Evolutionary conservation across 2,888 invertebrate genomes (phyloP), one percentile per base, ranked within the genome.

Genomic region (Pristionchus entomophagus): DNA sequence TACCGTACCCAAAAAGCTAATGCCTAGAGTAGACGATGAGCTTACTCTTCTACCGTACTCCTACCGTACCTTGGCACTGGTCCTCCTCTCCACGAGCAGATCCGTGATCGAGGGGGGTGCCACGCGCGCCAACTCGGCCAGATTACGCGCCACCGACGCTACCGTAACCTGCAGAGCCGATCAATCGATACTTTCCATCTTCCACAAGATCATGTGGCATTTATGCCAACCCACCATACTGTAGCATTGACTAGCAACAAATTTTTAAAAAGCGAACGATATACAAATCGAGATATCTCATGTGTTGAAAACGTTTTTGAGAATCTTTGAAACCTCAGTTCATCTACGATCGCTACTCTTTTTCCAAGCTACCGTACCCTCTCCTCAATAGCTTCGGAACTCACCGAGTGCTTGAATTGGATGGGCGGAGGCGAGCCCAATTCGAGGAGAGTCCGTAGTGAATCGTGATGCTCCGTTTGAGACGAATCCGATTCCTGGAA

Each of bases 81-180:
- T 38, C 29, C 73, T 69, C n/a, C 84, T 69, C 73, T 84, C 59
- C n/a, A 84, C 84, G 0, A 84, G 73, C 32, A 84, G 51, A 38
- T 84, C 84, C n/a, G 51, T 53, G 32, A 84, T 73, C 26, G 88
- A 88, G 5, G 89, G 86, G 2, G 89, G 90, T 14, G 88, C 88
- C 2, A 88, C 86, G 4, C 88, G 82, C 1, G 90, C 89, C 80
- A 91, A 78, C 41, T 91, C 90, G n/a, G 90, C 90, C 69, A 91
- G 86, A 49, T 88, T 87, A 56, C 89, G 88, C 2, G 89, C 89
- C 19, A 89, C 90, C 69, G 89, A 89, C 32, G 87, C 89, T 38
- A 90, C 87, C 17, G 90, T 91, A 26, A 91, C 88, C 88, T 88
- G 85, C 12, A 86, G 12, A n/a, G n/a, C 17, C 14, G 17, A 26